Evolutionary conservation across 2,888 invertebrate genomes (phyloP), one percentile per base, ranked within the genome.

Genomic region (Amphimallon solstitiale): DNA sequence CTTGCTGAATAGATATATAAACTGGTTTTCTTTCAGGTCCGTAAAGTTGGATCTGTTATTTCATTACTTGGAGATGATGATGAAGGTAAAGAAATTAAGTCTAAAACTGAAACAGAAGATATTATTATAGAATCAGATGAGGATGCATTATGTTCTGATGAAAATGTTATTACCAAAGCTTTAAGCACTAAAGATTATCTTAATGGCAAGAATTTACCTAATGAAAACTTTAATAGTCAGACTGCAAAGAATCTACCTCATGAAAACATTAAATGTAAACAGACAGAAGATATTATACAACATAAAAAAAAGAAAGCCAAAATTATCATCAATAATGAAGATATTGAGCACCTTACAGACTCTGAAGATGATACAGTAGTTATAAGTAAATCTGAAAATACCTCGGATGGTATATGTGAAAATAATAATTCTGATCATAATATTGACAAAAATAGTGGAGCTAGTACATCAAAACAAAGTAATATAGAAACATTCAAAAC

Each of bases 1-100:
- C 9, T 19, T 29, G 2, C 9, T n/a, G 9, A 4, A 10, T n/a
- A 34, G 6, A 49, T 7, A 17, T 15, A 6, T 19, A 37, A 5
- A 38, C 14, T 38, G 21, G 15, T 7, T 17, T 12, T 6, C 1
- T 45, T 59, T 15, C 43, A 59, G 56, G 43, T 43, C 29, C 6
- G 3, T 14, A 59, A 59, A 15, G 3, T 2, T 10, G 34, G 29
- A 45, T 5, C 29, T 6, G 14, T 59, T 49, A 49, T 62, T 15
- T n/a, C n/a, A n/a, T n/a, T 49, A 23, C 15, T 40, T 62, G 12
- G 62, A 62, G n/a, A 23, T 37, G 61, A 61, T 34, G 61, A 61
- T n/a, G 62, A 62, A 17, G 23, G 34, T 15, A 43, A 14, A 15
- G 6, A 6, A 12, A 56, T 15, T 19, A 19, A 45, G 15, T 5